These are phyloP conservation scores for Patella caerulea DNA, from an alignment of 2,888 invertebrate genomes.

Conservation along the genomic window DNA sequence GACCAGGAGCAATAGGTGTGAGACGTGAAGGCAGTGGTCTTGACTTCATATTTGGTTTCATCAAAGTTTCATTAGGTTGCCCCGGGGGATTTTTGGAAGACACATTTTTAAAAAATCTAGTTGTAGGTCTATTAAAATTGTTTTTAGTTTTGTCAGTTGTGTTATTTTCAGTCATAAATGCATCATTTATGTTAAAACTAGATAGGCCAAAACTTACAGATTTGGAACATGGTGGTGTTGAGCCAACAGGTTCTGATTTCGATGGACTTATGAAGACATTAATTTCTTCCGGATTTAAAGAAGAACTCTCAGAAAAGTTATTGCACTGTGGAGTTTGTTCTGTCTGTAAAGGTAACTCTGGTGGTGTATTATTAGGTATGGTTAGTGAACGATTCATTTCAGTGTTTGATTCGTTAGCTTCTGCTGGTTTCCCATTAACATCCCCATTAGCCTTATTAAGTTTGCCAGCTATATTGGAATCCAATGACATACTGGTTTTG, in stretches of 20 bases:
- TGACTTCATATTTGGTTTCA: constrained; percentile 4
- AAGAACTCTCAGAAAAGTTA: constrained; percentile 14
- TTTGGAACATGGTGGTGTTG: not conserved
- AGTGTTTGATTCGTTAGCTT: constrained; percentile 7
- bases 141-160: not conserved
- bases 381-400: not conserved
- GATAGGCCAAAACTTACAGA: not conserved
- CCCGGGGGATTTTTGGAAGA: constrained; percentile 4
- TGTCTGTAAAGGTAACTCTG: not conserved
- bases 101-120: not conserved
- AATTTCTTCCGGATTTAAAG: not conserved
- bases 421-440: constrained; percentile 32
- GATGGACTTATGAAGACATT: not conserved
- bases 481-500: constrained; percentile 41
- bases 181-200: constrained; percentile 15
- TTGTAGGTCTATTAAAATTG: not conserved
- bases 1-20: not conserved
- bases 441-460: constrained; percentile 42
- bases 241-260: not conserved
- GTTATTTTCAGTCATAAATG: not conserved
- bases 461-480: constrained; percentile 44
- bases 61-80: not conserved
- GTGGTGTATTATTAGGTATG: constrained; percentile 31
- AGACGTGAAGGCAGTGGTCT: constrained; percentile 18
- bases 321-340: constrained; percentile 20